Percentiles rank a stretch among this genome's conserved stretches.
Conservation (phyloP, 2,113 vertebrate genomes). For the Oryzias melastigma region DNA sequence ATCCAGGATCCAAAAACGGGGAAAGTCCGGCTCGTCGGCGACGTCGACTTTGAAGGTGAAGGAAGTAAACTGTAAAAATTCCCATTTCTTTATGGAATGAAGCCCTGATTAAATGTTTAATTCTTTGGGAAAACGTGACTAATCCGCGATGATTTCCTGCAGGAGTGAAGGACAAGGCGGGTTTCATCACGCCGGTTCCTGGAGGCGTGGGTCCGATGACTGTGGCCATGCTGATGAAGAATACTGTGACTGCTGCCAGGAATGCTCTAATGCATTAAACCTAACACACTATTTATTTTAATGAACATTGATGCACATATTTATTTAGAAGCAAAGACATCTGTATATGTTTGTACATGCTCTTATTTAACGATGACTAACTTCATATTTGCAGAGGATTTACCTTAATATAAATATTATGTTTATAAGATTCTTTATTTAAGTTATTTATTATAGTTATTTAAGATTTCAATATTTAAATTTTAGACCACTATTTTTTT, state of each 20-base stretch:
- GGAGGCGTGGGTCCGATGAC: slow-evolving; percentile 93
- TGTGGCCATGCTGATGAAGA: slow-evolving; percentile 90
- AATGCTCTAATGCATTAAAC: slow-evolving; percentile 81
- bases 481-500: slow-evolving; percentile 71
- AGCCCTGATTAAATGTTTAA: too few species aligned
- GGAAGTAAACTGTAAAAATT: background rate
- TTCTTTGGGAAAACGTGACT: background rate
- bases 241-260: slow-evolving; percentile 85
- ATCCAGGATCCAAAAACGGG: slow-evolving; percentile 81
- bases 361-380: slow-evolving; percentile 41
- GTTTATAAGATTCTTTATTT: slow-evolving; percentile 50
- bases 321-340: background rate
- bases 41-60: slow-evolving; percentile 94
- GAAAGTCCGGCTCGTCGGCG: slow-evolving; percentile 85
- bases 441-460: slow-evolving; percentile 55
- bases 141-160: background rate
- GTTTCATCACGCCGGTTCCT: slow-evolving; percentile 88
- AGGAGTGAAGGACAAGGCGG: slow-evolving; percentile 90
- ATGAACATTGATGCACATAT: slow-evolving; percentile 4
- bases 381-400: slow-evolving; percentile 54
- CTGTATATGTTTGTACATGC: slow-evolving; percentile 17
- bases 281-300: slow-evolving; percentile 3
- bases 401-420: slow-evolving; percentile 43
- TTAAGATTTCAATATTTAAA: slow-evolving; percentile 58
- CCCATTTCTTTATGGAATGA: too few species aligned